A percentile compares a stretch with the other conserved stretches of the same genome.
Evolutionary conservation across 2,113 vertebrate genomes (phyloP).

Genomic region (Procavia capensis): DNA sequence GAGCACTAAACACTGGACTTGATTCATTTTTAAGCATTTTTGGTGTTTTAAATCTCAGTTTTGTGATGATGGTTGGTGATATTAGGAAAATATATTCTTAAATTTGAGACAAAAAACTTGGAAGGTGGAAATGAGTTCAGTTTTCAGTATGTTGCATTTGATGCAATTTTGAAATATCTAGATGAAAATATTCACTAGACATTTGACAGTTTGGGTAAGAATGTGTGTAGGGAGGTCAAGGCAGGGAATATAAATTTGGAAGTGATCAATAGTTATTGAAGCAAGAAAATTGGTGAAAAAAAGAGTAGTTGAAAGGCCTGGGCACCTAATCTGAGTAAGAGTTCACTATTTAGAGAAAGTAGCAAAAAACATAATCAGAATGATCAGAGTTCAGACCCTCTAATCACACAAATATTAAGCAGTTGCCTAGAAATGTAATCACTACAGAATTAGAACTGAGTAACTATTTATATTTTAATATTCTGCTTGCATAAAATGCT

Average conservation of each 20-base stretch:
- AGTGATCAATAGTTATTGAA: constrained; percentile 9
- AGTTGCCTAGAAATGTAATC: not conserved
- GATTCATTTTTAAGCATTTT: constrained; percentile 39
- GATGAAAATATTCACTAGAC: constrained; percentile 1
- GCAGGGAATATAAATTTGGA: not conserved
- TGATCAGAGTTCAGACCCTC: constrained; percentile 24
- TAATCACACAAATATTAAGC: not conserved
- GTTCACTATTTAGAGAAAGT: not conserved
- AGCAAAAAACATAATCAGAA: not conserved
- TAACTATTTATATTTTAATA: constrained; percentile 9
- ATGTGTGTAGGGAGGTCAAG: not conserved
- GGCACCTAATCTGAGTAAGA: constrained; percentile 12
- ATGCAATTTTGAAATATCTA: constrained; percentile 32
- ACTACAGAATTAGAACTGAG: constrained; percentile 4
- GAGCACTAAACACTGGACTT: not conserved
- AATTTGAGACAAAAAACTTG: constrained; percentile 31
- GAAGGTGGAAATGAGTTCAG: not conserved
- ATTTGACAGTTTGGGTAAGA: constrained; percentile 26
- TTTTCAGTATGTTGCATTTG: constrained; percentile 43
- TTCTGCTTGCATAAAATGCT: not conserved
- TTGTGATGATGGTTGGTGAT: constrained; percentile 16
- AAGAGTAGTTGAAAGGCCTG: not conserved
- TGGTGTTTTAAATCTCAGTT: constrained; percentile 46
- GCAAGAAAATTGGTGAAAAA: not conserved
- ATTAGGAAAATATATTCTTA: not conserved